These are phyloP conservation scores for Malurus splendens DNA, from an alignment of 2,797 vertebrate genomes.

Conservation along the genomic window DNA sequence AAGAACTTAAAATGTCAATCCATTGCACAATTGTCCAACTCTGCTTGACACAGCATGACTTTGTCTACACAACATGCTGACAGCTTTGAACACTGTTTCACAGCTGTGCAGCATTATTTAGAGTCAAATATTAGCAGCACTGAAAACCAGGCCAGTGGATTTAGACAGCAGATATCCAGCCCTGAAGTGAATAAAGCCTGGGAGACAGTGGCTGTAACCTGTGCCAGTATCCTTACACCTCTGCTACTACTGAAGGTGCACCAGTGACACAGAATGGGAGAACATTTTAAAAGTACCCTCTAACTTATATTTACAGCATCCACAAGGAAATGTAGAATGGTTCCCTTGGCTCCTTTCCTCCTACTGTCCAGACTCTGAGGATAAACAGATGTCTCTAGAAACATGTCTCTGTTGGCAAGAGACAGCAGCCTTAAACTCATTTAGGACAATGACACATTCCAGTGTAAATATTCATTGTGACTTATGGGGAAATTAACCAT, in stretches of 20 bases:
- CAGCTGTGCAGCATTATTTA: not conserved
- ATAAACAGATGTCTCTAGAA: conserved; percentile 34
- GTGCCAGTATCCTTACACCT: not conserved
- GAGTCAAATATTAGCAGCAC: not conserved
- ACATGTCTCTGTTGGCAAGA: not conserved
- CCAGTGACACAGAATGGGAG: not conserved
- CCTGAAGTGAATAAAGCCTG: not conserved
- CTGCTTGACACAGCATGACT: not conserved
- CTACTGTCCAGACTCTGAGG: not conserved
- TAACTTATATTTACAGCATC: not conserved
- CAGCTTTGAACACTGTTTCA: not conserved
- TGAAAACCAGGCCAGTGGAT: not conserved
- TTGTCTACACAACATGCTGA: not conserved
- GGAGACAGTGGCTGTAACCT: not conserved
- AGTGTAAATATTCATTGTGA: conserved; percentile 31
- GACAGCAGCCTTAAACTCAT: conserved; percentile 12
- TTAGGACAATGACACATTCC: conserved; percentile 45
- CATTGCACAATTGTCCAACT: not conserved
- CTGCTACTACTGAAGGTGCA: not conserved
- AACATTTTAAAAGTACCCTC: not conserved
- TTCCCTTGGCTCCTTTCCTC: not conserved
- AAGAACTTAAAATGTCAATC: not conserved
- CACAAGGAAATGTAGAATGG: not conserved
- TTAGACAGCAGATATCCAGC: not conserved
- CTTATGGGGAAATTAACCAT: conserved; percentile 24